Conservation (phyloP, 2,888 invertebrate genomes). For the Aporophyla lueneburgensis region DNA sequence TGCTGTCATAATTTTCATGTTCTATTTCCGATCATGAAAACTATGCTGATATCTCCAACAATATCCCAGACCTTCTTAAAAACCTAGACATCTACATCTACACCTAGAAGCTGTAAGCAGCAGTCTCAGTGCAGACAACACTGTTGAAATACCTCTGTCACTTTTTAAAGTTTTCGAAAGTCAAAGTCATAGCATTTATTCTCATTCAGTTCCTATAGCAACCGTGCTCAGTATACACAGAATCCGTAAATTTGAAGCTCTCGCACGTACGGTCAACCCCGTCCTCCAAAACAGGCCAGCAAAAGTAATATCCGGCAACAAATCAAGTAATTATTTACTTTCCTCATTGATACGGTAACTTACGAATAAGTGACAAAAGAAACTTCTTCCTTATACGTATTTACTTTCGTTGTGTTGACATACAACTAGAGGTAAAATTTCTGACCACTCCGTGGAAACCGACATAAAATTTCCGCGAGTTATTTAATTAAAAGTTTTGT, state of each 20-base stretch:
- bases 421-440: slow-evolving; percentile 21
- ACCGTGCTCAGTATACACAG: background rate
- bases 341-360: slow-evolving; percentile 34
- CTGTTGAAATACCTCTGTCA: too few relatives aligned
- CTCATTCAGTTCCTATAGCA: background rate
- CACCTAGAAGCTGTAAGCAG: too few relatives aligned
- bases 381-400: slow-evolving; percentile 19
- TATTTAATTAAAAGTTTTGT: slow-evolving; percentile 53
- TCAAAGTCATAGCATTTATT: too few relatives aligned
- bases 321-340: slow-evolving; percentile 45
- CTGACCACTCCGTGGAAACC: slow-evolving; percentile 6
- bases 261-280: background rate
- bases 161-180: background rate
- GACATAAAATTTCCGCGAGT: background rate
- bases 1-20: too few relatives aligned
- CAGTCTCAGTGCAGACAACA: too few relatives aligned
- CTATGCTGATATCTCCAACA: too few relatives aligned
- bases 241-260: background rate
- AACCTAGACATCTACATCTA: too few relatives aligned
- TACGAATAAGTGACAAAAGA: slow-evolving; percentile 30
- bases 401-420: slow-evolving; percentile 27
- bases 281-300: background rate
- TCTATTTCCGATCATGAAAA: too few relatives aligned
- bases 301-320: slow-evolving; percentile 35
- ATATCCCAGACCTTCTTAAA: background rate